Conservation (phyloP, 2,888 invertebrate genomes). For the Stenichneumon culpator region DNA sequence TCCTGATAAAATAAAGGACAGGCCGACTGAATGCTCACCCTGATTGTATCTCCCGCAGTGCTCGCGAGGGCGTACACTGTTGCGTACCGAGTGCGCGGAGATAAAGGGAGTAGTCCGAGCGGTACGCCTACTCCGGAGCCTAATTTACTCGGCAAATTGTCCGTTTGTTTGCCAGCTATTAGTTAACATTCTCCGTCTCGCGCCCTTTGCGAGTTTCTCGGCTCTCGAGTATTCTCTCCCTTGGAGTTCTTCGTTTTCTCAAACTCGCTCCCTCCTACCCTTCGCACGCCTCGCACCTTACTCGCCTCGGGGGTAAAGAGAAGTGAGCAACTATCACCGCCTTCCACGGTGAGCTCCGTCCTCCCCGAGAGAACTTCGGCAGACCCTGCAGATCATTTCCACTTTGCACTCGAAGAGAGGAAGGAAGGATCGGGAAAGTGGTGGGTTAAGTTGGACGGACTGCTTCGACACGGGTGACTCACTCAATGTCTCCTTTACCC, state of each 20-base stretch:
- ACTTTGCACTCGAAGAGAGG: conserved; percentile 17
- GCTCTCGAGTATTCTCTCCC: conserved; percentile 33
- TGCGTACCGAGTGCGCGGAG: conserved; percentile 29
- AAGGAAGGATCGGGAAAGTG: conserved; percentile 9
- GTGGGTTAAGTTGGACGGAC: conserved; percentile 11
- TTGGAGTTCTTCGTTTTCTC: conserved; percentile 48
- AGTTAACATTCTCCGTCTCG: conserved; percentile 71
- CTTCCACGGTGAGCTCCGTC: conserved; percentile 24
- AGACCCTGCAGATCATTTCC: conserved; percentile 14
- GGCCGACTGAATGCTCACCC: conserved; percentile 65
- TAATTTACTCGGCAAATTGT: conserved; percentile 74
- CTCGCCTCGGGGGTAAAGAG: conserved; percentile 50
- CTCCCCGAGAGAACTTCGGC: conserved; percentile 47
- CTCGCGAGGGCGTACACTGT: conserved; percentile 7
- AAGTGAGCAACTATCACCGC: conserved; percentile 44
- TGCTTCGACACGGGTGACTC: not conserved
- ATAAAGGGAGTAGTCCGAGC: conserved; percentile 43
- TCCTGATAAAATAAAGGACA: conserved; percentile 71
- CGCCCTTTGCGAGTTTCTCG: conserved; percentile 58
- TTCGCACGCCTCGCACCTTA: conserved; percentile 41
- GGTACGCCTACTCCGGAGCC: conserved; percentile 35
- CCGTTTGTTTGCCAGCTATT: conserved; percentile 74
- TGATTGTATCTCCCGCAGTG: conserved; percentile 61
- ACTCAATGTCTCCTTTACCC: not conserved
- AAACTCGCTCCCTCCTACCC: conserved; percentile 2